These are phyloP conservation scores for Poeciliopsis occidentalis DNA, from an alignment of 2,113 vertebrate species.

Conservation along the genomic window DNA sequence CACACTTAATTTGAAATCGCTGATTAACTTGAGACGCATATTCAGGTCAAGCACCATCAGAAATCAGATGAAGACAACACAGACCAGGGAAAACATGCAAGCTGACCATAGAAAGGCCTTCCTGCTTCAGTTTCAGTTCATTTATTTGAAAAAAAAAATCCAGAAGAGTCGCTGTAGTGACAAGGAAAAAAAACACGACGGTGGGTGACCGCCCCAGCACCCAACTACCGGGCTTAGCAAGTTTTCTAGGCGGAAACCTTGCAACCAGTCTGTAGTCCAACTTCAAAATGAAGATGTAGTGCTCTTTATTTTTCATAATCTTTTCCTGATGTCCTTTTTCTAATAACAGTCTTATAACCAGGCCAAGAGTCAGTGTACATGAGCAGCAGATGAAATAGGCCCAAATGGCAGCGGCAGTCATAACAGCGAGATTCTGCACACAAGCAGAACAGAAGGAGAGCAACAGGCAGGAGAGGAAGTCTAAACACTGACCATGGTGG, in stretches of 20 bases:
- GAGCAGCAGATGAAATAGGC: conserved; percentile 21
- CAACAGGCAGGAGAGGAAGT: conserved; percentile 47
- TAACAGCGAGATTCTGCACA: conserved; percentile 29
- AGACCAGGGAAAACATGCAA: too few relatives aligned
- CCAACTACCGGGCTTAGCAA: too few relatives aligned
- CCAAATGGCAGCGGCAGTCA: conserved; percentile 22
- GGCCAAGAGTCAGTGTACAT: background rate
- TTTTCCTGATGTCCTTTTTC: background rate
- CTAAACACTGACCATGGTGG: conserved; percentile 81
- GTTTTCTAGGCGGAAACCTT: too few relatives aligned
- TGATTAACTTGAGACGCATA: background rate
- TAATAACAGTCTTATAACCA: conserved; percentile 6
- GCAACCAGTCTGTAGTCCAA: background rate
- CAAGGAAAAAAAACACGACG: too few relatives aligned
- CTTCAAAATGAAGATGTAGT: background rate
- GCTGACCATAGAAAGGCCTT: too few relatives aligned
- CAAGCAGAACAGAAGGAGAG: conserved; percentile 42
- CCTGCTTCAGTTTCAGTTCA: background rate
- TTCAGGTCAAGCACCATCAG: too few relatives aligned
- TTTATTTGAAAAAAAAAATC: background rate
- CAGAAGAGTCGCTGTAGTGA: too few relatives aligned
- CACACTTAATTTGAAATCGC: background rate
- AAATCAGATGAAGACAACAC: too few relatives aligned
- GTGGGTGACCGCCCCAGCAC: too few relatives aligned
- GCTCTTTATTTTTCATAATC: background rate